Evolutionary conservation across 1,140 invertebrate species (phyloP).

Genomic region (Carcinoscorpius rotundicauda): DNA sequence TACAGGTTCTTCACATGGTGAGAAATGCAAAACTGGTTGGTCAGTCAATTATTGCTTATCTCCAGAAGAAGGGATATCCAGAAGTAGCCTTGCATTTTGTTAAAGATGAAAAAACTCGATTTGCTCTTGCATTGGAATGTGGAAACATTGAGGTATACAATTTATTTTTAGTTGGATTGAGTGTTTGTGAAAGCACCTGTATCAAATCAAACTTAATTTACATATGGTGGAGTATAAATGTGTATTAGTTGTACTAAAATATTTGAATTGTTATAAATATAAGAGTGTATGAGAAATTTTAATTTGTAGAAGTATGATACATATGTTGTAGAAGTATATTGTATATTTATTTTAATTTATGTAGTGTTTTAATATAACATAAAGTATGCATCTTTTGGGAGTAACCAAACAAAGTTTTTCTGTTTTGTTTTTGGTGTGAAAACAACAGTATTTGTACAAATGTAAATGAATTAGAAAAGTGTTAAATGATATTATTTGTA

Average conservation of each 20-base stretch:
- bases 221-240: background rate
- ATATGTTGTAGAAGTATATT: no score
- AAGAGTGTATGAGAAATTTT: background rate
- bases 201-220: background rate
- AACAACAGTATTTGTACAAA: no score
- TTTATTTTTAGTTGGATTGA: constrained; percentile 37
- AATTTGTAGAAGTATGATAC: no score
- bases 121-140: constrained; percentile 92
- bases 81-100: constrained; percentile 99
- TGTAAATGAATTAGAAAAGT: no score
- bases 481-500: no score
- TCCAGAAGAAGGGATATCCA: constrained; percentile 99
- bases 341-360: no score
- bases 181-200: constrained; percentile 3
- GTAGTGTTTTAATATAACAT: no score
- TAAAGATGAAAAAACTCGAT: constrained; percentile 96
- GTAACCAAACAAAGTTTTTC: no score
- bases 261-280: constrained; percentile 4
- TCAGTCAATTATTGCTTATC: constrained; percentile 96
- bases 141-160: constrained; percentile 83
- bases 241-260: background rate
- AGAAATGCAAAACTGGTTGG: constrained; percentile 91
- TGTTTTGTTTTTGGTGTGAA: no score
- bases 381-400: no score
- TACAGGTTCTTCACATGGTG: constrained; percentile 89